Conservation (phyloP, 1,140 invertebrate genomes). For the Helicorthomorpha holstii region DNA sequence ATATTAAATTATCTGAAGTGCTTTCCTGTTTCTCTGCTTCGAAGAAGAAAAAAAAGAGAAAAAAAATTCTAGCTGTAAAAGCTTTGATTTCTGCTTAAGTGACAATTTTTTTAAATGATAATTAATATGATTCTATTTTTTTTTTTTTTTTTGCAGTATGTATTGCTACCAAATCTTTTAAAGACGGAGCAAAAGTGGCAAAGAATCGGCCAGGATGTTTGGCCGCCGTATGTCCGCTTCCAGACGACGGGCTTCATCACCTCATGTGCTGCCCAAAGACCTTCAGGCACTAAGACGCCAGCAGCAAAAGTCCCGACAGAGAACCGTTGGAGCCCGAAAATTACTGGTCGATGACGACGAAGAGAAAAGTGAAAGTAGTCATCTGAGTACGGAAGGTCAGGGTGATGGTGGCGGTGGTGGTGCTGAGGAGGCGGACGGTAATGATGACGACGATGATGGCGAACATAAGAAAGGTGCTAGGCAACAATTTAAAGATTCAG, state of each 20-base stretch:
- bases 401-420: background rate
- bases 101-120: too few species aligned
- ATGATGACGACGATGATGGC: constrained; percentile 10
- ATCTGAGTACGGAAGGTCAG: background rate
- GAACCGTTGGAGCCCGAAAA: too few species aligned
- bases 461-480: background rate
- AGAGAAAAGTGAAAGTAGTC: constrained; percentile 1
- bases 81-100: too few species aligned
- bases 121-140: too few species aligned
- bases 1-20: too few species aligned
- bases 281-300: background rate
- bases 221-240: background rate
- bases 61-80: too few species aligned
- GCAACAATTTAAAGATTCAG: background rate
- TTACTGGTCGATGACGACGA: constrained; percentile 10
- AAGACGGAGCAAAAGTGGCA: too few species aligned
- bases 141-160: too few species aligned
- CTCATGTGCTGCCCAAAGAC: background rate
- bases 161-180: too few species aligned
- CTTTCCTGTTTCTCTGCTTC: too few species aligned
- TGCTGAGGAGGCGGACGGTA: constrained; percentile 10
- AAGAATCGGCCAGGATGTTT: too few species aligned
- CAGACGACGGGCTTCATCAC: background rate
- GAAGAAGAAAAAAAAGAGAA: too few species aligned
- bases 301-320: background rate